These are phyloP conservation scores for Cheilosia vernalis DNA, from an alignment of 2,888 invertebrate species.

Conservation along the genomic window DNA sequence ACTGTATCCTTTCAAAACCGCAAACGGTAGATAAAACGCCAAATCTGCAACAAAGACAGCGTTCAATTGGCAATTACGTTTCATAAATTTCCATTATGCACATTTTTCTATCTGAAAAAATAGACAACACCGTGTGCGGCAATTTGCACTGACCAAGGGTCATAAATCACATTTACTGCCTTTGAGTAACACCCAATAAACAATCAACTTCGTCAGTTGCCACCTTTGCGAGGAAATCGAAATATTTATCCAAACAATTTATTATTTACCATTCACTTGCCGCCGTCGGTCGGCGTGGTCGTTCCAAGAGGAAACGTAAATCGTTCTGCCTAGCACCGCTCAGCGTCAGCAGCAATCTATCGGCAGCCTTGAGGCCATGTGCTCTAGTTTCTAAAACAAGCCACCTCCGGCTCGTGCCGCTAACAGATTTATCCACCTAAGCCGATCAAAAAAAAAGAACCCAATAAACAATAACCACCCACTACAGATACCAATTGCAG, in stretches of 20 bases:
- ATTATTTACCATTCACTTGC: slow-evolving; percentile 63
- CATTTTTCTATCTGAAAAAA: slow-evolving; percentile 1
- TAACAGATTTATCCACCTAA: slow-evolving; percentile 49
- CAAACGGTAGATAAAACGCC: not conserved
- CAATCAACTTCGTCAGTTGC: slow-evolving; percentile 45
- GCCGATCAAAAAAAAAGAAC: not conserved
- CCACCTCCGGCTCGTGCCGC: slow-evolving; percentile 71
- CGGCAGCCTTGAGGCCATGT: slow-evolving; percentile 59
- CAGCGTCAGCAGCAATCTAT: not conserved
- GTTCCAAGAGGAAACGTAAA: slow-evolving; percentile 34
- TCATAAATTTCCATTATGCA: slow-evolving; percentile 8
- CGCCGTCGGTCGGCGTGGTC: not conserved
- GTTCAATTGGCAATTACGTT: slow-evolving; percentile 15
- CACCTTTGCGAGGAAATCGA: slow-evolving; percentile 43
- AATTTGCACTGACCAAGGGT: slow-evolving; percentile 29
- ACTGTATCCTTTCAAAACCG: not conserved
- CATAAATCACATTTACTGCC: slow-evolving; percentile 64
- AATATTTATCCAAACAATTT: slow-evolving; percentile 66
- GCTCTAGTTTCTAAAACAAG: slow-evolving; percentile 55
- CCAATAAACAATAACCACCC: slow-evolving; percentile 62
- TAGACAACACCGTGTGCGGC: slow-evolving; percentile 47
- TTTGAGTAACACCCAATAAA: slow-evolving; percentile 51
- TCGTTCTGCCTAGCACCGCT: slow-evolving; percentile 33
- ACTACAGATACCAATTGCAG: slow-evolving; percentile 37
- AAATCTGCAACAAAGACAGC: not conserved